Evolutionary conservation across 2,797 vertebrate genomes (phyloP), one percentile per base, ranked within the genome.

Genomic region (Darevskia mixta): DNA sequence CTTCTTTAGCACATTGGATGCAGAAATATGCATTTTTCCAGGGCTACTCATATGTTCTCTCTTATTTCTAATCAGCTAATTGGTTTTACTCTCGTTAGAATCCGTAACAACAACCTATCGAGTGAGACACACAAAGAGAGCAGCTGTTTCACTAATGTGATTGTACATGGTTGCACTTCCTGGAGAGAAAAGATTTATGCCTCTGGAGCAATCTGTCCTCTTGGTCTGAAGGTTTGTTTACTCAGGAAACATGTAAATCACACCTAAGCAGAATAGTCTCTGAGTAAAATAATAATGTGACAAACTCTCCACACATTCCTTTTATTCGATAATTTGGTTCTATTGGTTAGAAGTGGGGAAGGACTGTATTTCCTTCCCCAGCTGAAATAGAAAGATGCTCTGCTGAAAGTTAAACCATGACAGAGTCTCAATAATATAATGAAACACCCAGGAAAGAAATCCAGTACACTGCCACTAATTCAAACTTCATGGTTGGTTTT

Each of bases 361-460:
- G 25, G 29, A 17, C 35, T 18, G 86, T 91, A 77, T 87, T 92
- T 92, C 73, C 88, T 81, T 82, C 90, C 91, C 92, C 92, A 61
- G 49, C 94, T 94, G 75, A 96, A 96, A 95, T 90, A 96, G 92
- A 92, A 95, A 79, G 93, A 95, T 95, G 95, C 91, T 94, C 91
- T 90, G 94, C 78, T 92, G 91, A 96, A 94, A 95, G 89, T 91
- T 91, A 95, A 88, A 93, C 88, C 41, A 91, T 93, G 92, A 91
- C 87, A 89, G 38, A 93, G 66, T 83, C 45, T 90, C 73, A 88
- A 82, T 88, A 95, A 96, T 90, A 93, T 92, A 94, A 91, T 90
- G 84, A 93, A 95, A 95, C 84, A 87, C 90, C 94, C 90, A 86
- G 92, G 90, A 94, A 93, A 88, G 81, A 93, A 96, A 94, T 91